Conservation (phyloP, 1,140 invertebrate species). For the Micrasema minimum region DNA sequence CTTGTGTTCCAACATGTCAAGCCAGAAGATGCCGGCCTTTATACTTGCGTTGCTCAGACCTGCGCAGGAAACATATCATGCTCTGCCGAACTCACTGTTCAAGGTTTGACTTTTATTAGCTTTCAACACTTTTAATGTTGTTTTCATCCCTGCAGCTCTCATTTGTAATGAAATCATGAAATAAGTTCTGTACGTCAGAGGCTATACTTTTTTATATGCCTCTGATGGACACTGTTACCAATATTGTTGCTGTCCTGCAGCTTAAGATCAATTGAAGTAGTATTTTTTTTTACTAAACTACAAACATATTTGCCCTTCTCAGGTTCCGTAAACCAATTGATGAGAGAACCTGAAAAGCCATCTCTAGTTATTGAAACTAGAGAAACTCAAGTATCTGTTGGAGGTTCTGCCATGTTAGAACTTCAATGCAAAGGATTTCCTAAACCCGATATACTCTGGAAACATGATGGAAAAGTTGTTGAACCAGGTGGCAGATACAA, state of each 20-base stretch:
- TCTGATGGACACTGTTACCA: too few species aligned
- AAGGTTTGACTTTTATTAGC: constrained; percentile 69
- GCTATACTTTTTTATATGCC: too few species aligned
- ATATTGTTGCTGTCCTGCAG: too few species aligned
- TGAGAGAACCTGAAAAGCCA: constrained; percentile 85
- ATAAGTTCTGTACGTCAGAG: too few species aligned
- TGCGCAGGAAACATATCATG: constrained; percentile 92
- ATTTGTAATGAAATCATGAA: too few species aligned
- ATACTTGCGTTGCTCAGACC: constrained; percentile 95
- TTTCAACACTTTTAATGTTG: too few species aligned
- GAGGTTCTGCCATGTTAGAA: constrained; percentile 95
- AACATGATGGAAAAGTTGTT: constrained; percentile 85
- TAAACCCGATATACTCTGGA: constrained; percentile 90
- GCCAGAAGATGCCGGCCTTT: constrained; percentile 92
- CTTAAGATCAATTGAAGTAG: too few species aligned
- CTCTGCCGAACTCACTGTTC: constrained; percentile 91
- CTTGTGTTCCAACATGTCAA: constrained; percentile 94
- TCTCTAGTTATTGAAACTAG: constrained; percentile 78
- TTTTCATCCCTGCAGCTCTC: too few species aligned
- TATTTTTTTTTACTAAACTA: too few species aligned
- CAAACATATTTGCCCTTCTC: constrained; percentile 39
- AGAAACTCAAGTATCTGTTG: constrained; percentile 79
- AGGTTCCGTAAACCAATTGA: constrained; percentile 82
- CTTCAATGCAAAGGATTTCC: constrained; percentile 93
- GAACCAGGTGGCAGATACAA: constrained; percentile 84